A percentile compares a stretch with the other conserved stretches of the same genome.
Conservation (phyloP, 2,888 invertebrate genomes). For the Philereme vetulata region DNA sequence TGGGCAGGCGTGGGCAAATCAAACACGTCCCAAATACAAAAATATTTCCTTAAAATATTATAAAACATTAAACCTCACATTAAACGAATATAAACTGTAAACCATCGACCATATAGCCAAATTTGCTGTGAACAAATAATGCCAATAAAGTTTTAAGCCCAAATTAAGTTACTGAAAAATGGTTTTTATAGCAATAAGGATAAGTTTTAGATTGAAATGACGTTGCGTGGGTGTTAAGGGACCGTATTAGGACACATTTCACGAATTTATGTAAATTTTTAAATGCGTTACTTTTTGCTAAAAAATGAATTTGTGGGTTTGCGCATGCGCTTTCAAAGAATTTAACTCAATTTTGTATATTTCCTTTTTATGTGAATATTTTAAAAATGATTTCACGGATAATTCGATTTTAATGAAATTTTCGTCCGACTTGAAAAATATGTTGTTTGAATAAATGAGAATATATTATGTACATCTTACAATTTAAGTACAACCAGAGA, state of each 20-base stretch:
- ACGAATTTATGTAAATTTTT: constrained; percentile 20
- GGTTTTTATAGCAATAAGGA: constrained; percentile 3
- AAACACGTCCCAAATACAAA: constrained; percentile 14
- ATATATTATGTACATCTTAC: not conserved
- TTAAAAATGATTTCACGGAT: constrained; percentile 18
- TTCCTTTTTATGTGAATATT: constrained; percentile 20
- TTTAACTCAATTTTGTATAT: constrained; percentile 22
- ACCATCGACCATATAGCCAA: constrained; percentile 7
- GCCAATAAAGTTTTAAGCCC: constrained; percentile 12
- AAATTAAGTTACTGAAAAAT: constrained; percentile 17
- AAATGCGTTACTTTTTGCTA: constrained; percentile 12
- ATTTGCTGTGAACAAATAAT: constrained; percentile 17
- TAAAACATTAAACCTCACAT: constrained; percentile 15
- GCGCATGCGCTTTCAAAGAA: constrained; percentile 13
- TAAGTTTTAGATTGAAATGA: constrained; percentile 13
- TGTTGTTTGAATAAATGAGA: not conserved
- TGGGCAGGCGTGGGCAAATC: constrained; percentile 20
- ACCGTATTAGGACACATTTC: constrained; percentile 21
- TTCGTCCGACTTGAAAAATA: constrained; percentile 3
- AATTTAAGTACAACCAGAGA: too few species aligned
- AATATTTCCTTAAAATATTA: constrained; percentile 13
- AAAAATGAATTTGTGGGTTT: constrained; percentile 3
- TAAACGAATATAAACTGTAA: constrained; percentile 15
- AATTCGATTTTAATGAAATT: constrained; percentile 20
- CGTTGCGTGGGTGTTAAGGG: constrained; percentile 16